Base-by-base conservation (phyloP, 2,797 vertebrate genomes). In the Molossus alvarezi region DNA sequence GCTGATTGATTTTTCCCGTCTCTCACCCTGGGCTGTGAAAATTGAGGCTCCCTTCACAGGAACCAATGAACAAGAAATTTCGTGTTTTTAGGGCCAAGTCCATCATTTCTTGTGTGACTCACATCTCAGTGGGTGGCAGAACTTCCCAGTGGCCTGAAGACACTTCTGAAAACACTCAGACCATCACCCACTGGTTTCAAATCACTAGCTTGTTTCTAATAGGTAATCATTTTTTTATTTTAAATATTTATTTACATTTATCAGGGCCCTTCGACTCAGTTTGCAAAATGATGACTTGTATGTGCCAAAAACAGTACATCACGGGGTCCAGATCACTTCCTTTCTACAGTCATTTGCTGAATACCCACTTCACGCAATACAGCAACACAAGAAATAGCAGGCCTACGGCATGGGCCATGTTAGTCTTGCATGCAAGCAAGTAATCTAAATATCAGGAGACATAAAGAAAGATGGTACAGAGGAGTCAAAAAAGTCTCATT, bases 1-100 rank as follows among this genome's bases (percentile, higher is more conserved):
- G 92, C 91, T 96, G 92, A 95, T 51, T 97, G 94, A 92, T 96
- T 95, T 97, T 93, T 96, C 72, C 92, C 93, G 55, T 94, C 79
- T 45, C 1, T 89, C 96, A 88, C 91, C 88, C 79, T 86, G 87
- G 79, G 89, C 55, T 1, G 33, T 73, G 96, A 96, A 92, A 95
- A 94, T 27, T 0, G 0, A 89, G 94, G 76, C 58, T 97, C 75
- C 91, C 94, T 97, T 96, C 6, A 1, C 5, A 18, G 95, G 95
- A 97, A 97, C 81, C 18, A 90, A 60, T 48, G 88, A 97, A 53
- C 25, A 94, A 96, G 91, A 97, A 97, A 95, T 97, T 73, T 72
- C 67, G 64, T 89, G 60, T 58, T 92, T 96, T 95, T 97, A 95
- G 81, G 93, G 93, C 80, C 96, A 97, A 91, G 2, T 80, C 76